These are phyloP conservation scores for Asbolus verrucosus DNA, from an alignment of 1,140 invertebrate genomes.

Conservation along the genomic window DNA sequence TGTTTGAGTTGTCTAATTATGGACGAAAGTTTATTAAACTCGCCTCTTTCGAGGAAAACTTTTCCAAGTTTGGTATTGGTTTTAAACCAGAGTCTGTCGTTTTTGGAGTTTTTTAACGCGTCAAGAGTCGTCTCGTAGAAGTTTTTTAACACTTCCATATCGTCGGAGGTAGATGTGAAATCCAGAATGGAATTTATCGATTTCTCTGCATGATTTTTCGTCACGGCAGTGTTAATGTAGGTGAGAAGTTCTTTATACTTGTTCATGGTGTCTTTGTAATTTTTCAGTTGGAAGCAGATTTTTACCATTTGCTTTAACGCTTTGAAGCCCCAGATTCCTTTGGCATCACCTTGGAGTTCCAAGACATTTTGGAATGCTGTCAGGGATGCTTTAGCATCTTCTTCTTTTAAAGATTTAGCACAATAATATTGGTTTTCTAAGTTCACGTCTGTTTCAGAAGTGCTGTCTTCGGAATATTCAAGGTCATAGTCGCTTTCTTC, in stretches of 20 bases:
- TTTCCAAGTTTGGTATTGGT: slow-evolving; percentile 99
- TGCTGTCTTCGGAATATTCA: slow-evolving; percentile 95
- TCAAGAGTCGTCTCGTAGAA: slow-evolving; percentile 99
- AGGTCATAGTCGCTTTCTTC: slow-evolving; percentile 54
- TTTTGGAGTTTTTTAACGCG: slow-evolving; percentile 97
- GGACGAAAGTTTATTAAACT: slow-evolving; percentile 92
- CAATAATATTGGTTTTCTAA: slow-evolving; percentile 99
- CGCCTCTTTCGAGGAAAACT: slow-evolving; percentile 94
- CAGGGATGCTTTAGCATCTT: slow-evolving; percentile 90
- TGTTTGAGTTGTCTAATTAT: slow-evolving; percentile 97
- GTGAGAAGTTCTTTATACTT: slow-evolving; percentile 95
- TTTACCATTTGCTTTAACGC: slow-evolving; percentile 99
- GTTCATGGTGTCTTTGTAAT: slow-evolving; percentile 96
- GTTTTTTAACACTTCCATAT: slow-evolving; percentile 98
- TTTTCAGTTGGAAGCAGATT: slow-evolving; percentile 98
- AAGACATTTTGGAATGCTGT: slow-evolving; percentile 96
- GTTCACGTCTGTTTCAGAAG: slow-evolving; percentile 98
- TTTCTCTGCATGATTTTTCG: slow-evolving; percentile 98
- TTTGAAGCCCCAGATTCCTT: slow-evolving; percentile 99
- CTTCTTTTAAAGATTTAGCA: slow-evolving; percentile 98
- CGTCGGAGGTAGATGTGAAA: slow-evolving; percentile 98
- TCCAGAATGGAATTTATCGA: slow-evolving; percentile 99
- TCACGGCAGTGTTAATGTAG: slow-evolving; percentile 98
- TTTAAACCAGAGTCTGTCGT: slow-evolving; percentile 99
- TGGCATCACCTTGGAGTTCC: slow-evolving; percentile 94